Base-by-base conservation (phyloP, 2,797 vertebrate species). In the Alca torda region DNA sequence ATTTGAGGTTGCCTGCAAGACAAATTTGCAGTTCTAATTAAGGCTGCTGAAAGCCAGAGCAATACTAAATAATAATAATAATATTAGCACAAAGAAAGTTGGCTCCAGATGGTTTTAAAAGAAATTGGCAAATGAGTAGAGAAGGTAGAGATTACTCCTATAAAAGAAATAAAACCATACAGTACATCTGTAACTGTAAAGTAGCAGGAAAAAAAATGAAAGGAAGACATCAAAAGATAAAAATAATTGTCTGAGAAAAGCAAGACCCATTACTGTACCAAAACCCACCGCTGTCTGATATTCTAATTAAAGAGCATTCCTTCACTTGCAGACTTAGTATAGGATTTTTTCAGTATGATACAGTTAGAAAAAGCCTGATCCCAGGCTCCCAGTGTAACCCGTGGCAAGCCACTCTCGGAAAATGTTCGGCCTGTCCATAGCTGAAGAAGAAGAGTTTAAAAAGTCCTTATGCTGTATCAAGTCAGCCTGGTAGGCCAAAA, bases 11-110 rank as follows among this genome's bases (percentile, higher is more conserved):
- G 50, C 5, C n/a, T 69, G 17, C 14, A 78, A 82, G 85, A 76
- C 37, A 89, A 88, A 84, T 84, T 65, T 76, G 31, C 37, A 41
- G 10, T 74, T 86, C 63, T 84, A 94, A 93, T 94, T 94, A 88
- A 79, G 41, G 9, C 48, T 73, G 48, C 35, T 59, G 78, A 84
- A 88, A 78, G 21, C 13, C 35, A 73, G 31, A 82, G 21, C 24
- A 65, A 63, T 69, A 15, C 14, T 60, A 74, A 88, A 68, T 31
- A 81, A 39, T 37, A 79, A 43, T 31, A 78, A 74, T 24, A 67
- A 43, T 68, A 78, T 16, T 50, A 86, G 9, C 28, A 73, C 11
- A 35, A 87, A 89, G 80, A 90, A 81, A 90, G 50, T 39, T 60
- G 56, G 20, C n/a, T 77, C 79, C 84, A 76, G 70, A 76, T 73